phyloP scores from a whole-genome alignment of 2,113 vertebrate genomes.

The Crotophaga sulcirostris region DNA sequence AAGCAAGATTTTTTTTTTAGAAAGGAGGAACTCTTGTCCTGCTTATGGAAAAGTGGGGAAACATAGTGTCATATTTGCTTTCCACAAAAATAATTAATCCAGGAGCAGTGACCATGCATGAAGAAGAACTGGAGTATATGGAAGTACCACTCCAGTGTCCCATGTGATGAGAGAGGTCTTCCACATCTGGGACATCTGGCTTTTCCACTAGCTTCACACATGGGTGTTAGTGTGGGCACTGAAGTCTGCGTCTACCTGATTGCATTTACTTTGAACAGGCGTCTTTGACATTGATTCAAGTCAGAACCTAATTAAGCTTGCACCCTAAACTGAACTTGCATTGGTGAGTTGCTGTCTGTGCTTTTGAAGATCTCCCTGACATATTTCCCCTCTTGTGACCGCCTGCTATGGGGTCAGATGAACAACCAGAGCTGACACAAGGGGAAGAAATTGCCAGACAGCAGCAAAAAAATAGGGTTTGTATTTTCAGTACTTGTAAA shows the following conservation, averaged over 20 bases:
- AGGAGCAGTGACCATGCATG: neutral
- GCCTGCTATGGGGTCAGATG: neutral
- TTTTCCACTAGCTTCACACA: fast-evolving
- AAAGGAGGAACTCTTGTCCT: neutral
- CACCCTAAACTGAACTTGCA: neutral
- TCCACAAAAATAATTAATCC: neutral
- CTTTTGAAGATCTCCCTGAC: neutral
- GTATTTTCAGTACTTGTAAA: neutral
- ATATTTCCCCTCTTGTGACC: neutral
- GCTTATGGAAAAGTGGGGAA: neutral
- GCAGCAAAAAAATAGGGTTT: neutral
- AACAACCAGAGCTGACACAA: neutral
- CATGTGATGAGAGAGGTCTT: neutral
- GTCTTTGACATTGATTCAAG: neutral
- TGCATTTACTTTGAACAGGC: neutral
- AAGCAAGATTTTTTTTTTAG: neutral
- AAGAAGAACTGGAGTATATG: neutral
- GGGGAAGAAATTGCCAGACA: neutral
- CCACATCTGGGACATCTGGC: fast-evolving
- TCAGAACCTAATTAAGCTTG: neutral
- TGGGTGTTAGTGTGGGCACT: fast-evolving
- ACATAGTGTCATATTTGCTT: neutral
- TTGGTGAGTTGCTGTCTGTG: neutral
- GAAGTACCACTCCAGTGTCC: neutral
- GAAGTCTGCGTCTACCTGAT: neutral